Evolutionary conservation across 2,888 invertebrate genomes (phyloP).

Genomic region (Zygogramma bicolorata): DNA sequence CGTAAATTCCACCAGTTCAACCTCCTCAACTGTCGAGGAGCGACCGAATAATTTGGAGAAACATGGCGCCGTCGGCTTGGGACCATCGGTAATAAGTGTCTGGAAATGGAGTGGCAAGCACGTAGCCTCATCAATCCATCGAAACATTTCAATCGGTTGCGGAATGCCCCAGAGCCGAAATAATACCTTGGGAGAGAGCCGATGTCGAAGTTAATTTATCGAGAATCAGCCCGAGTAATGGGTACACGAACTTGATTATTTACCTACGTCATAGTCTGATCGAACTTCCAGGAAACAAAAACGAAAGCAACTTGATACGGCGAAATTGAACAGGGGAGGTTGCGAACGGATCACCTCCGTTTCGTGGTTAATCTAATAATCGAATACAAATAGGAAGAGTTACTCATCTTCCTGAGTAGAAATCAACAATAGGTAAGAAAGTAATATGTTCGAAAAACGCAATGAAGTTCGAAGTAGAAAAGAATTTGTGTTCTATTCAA

Average conservation of each 20-base stretch:
- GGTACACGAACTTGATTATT: slow-evolving; percentile 24
- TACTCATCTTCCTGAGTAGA: too few species aligned
- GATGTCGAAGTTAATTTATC: slow-evolving; percentile 54
- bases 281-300: background rate
- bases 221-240: slow-evolving; percentile 53
- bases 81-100: slow-evolving; percentile 37
- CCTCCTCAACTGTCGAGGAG: background rate
- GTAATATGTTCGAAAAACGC: too few species aligned
- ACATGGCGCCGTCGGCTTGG: slow-evolving; percentile 31
- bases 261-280: slow-evolving; percentile 1
- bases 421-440: too few species aligned
- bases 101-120: slow-evolving; percentile 21
- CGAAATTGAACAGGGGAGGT: background rate
- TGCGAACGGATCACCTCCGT: background rate
- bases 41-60: slow-evolving; percentile 5
- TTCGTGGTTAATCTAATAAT: background rate
- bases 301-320: background rate
- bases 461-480: too few species aligned
- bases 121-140: slow-evolving; percentile 16
- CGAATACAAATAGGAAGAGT: background rate
- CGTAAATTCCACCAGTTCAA: background rate
- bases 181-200: slow-evolving; percentile 30
- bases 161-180: slow-evolving; percentile 22
- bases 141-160: slow-evolving; percentile 24
- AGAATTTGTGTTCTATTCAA: too few species aligned